Percentiles rank a stretch among this genome's conserved stretches.
These are phyloP conservation scores for Microtus ochrogaster DNA, from an alignment of 2,113 vertebrate species.

Conservation along the genomic window DNA sequence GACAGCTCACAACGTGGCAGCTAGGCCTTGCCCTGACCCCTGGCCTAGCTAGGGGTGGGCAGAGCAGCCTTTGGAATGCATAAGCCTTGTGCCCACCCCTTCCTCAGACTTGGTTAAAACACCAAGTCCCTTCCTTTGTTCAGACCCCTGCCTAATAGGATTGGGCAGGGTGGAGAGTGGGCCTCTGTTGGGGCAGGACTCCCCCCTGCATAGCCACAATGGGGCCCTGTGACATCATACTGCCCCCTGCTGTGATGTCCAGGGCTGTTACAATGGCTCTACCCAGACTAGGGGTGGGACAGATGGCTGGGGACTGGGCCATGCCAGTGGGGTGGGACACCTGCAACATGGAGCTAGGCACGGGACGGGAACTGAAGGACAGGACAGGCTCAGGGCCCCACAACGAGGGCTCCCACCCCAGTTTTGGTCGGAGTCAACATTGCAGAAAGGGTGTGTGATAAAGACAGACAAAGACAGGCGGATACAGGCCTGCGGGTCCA, in stretches of 20 bases:
- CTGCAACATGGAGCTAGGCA: neutral
- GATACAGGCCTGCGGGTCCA: too few species aligned
- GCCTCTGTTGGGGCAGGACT: constrained; percentile 23
- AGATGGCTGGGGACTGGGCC: constrained; percentile 11
- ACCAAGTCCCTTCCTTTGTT: constrained; percentile 73
- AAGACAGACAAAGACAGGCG: neutral
- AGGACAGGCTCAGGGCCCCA: neutral
- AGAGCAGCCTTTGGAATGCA: constrained; percentile 54
- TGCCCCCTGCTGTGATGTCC: constrained; percentile 68
- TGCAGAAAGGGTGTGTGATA: neutral
- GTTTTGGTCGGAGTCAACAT: neutral
- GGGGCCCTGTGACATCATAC: constrained; percentile 63
- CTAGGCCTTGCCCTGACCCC: neutral
- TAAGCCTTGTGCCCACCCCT: neutral
- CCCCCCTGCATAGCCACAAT: constrained; percentile 43
- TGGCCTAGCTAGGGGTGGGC: neutral
- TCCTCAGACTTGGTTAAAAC: constrained; percentile 23
- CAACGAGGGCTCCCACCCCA: neutral
- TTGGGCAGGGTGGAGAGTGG: neutral
- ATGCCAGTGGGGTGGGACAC: neutral
- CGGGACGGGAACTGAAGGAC: neutral
- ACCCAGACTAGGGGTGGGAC: constrained; percentile 16
- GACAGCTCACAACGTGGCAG: neutral
- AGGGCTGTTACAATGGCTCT: constrained; percentile 52
- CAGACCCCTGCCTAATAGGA: constrained; percentile 62